Conservation (phyloP, 64 coral and sea anemone genomes). For the Dendronephthya gigantea region DNA sequence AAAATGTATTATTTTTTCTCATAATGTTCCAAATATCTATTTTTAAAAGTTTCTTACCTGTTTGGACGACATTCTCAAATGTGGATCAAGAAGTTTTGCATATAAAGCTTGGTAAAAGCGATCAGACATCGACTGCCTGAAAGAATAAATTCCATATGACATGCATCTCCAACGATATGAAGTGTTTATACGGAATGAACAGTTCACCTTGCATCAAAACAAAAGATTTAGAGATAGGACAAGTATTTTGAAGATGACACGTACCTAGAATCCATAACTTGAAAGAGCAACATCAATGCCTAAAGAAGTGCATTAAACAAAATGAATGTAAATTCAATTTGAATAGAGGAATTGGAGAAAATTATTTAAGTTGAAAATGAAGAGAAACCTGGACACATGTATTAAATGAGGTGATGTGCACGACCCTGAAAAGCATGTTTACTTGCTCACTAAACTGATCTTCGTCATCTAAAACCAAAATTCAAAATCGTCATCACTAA, state of each 20-base stretch:
- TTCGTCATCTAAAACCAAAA: constrained; percentile 63
- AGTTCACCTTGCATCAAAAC: no score
- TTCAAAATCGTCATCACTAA: neutral
- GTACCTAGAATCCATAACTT: constrained; percentile 97
- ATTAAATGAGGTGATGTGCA: constrained; percentile 79
- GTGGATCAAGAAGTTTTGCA: constrained; percentile 70
- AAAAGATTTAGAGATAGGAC: neutral
- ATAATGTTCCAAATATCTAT: no score
- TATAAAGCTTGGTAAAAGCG: constrained; percentile 86
- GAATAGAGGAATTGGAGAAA: neutral
- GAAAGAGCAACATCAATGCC: constrained; percentile 75
- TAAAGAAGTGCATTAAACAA: neutral
- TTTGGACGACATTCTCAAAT: constrained; percentile 54
- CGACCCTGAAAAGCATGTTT: constrained; percentile 67
- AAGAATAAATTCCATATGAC: neutral
- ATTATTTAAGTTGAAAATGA: neutral
- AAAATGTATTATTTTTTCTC: no score
- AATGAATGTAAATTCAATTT: neutral
- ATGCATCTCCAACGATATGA: no score
- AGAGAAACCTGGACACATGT: constrained; percentile 74
- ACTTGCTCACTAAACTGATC: constrained; percentile 74
- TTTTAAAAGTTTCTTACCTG: constrained; percentile 45
- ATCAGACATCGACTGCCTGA: constrained; percentile 88
- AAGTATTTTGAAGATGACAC: neutral
- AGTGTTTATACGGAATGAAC: no score